Evolutionary conservation across 2,797 vertebrate species (phyloP).

Genomic region (Eurystomus glaucurus): DNA sequence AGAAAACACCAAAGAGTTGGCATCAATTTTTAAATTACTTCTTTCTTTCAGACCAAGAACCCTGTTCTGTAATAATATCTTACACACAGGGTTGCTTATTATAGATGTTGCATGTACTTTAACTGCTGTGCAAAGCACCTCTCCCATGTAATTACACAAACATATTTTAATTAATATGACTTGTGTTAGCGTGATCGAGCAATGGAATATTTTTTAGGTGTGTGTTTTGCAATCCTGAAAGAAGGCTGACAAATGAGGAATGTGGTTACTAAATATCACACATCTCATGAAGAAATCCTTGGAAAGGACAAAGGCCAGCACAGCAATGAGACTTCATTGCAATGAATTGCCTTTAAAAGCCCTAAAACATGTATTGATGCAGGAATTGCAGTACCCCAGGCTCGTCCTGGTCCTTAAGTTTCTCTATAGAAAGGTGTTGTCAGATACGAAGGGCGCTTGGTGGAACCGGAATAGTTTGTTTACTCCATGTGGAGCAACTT

Average conservation of each 20-base stretch:
- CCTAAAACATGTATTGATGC: neutral
- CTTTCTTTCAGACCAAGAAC: slow-evolving; percentile 60
- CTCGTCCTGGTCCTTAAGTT: neutral
- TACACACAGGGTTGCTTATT: slow-evolving; percentile 58
- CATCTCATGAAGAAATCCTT: slow-evolving; percentile 27
- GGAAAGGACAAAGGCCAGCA: slow-evolving; percentile 9
- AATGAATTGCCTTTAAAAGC: neutral
- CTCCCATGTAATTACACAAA: slow-evolving; percentile 79
- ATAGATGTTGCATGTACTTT: slow-evolving; percentile 64
- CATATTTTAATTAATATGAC: slow-evolving; percentile 70
- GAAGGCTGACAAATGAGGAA: slow-evolving; percentile 38
- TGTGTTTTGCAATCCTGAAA: slow-evolving; percentile 65
- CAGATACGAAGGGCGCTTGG: neutral
- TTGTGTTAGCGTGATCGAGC: slow-evolving; percentile 71
- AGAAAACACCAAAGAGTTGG: slow-evolving; percentile 57
- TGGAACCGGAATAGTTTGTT: slow-evolving; percentile 29
- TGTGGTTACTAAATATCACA: neutral
- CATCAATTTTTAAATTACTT: slow-evolving; percentile 54
- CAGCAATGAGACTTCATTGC: neutral
- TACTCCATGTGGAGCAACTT: neutral
- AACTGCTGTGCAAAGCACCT: slow-evolving; percentile 72
- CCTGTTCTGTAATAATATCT: slow-evolving; percentile 67
- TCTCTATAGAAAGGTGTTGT: neutral
- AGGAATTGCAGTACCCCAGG: neutral
- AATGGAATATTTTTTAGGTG: slow-evolving; percentile 54